phyloP scores from a whole-genome alignment of 2,113 vertebrate species.

The Neomonachus schauinslandi region DNA sequence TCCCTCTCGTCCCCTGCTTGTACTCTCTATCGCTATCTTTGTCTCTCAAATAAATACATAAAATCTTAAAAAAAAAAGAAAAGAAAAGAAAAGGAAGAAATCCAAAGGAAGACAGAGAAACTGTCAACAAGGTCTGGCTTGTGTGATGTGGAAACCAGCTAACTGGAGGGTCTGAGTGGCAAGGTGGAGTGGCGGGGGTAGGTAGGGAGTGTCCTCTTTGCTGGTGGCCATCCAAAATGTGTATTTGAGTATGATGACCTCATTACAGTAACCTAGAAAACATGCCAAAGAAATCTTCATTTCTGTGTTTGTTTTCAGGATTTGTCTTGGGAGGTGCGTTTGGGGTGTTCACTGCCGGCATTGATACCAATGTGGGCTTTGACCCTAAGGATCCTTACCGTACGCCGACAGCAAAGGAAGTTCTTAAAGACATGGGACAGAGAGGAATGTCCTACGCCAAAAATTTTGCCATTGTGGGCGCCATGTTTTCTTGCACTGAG shows the following conservation, averaged over 20 bases:
- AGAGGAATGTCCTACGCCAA: constrained; percentile 98
- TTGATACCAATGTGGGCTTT: constrained; percentile 97
- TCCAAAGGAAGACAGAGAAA: neutral
- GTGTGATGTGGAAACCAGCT: neutral
- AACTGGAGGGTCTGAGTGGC: neutral
- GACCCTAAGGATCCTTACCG: constrained; percentile 97
- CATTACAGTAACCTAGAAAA: neutral
- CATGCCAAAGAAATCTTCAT: neutral
- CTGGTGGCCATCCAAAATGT: neutral
- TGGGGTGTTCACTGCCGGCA: constrained; percentile 97
- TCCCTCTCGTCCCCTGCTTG: too few relatives aligned
- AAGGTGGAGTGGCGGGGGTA: neutral
- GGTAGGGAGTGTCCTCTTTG: neutral
- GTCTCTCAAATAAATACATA: too few relatives aligned
- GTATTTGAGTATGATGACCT: neutral
- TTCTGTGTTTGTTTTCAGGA: constrained; percentile 84
- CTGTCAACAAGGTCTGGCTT: neutral
- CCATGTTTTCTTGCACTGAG: constrained; percentile 99
- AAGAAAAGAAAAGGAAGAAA: neutral
- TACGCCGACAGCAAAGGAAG: constrained; percentile 95
- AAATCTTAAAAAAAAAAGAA: neutral
- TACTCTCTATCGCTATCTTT: too few relatives aligned
- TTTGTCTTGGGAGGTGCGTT: constrained; percentile 98
- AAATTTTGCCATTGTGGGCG: constrained; percentile 98
- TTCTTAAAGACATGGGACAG: constrained; percentile 99